Evolutionary conservation across 2,113 vertebrate genomes (phyloP).

Genomic region (Hemiprocne comata): DNA sequence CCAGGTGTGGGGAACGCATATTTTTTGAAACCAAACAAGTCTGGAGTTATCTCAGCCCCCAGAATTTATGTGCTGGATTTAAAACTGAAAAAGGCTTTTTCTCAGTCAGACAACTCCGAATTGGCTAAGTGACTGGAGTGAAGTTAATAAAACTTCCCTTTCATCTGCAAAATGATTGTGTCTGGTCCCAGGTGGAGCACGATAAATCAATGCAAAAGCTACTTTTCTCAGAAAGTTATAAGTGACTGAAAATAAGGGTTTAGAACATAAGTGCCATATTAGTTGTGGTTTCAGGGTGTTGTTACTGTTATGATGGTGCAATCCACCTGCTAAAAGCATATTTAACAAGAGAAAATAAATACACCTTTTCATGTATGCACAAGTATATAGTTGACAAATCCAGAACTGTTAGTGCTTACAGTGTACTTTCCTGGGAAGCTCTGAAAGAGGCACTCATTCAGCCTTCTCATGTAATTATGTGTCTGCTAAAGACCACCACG

Average conservation of each 20-base stretch:
- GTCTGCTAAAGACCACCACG: background rate
- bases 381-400: background rate
- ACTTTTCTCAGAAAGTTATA: conserved; percentile 31
- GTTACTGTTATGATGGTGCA: background rate
- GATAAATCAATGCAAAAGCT: conserved; percentile 53
- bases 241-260: conserved; percentile 27
- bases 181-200: conserved; percentile 30
- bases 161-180: background rate
- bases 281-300: background rate
- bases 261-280: background rate
- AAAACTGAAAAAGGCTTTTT: conserved; percentile 33
- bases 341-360: conserved; percentile 24
- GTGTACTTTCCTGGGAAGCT: background rate
- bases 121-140: conserved; percentile 21
- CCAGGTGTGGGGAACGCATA: too few relatives aligned
- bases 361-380: background rate
- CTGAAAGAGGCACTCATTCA: background rate
- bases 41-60: background rate
- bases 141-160: conserved; percentile 56
- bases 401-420: background rate
- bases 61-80: conserved; percentile 44
- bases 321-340: background rate
- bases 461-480: background rate
- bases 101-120: conserved; percentile 17
- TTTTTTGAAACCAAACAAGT: background rate